Evolutionary conservation across 2,797 vertebrate species (phyloP), one percentile per base, ranked within the genome.

Genomic region (Dermochelys coriacea): DNA sequence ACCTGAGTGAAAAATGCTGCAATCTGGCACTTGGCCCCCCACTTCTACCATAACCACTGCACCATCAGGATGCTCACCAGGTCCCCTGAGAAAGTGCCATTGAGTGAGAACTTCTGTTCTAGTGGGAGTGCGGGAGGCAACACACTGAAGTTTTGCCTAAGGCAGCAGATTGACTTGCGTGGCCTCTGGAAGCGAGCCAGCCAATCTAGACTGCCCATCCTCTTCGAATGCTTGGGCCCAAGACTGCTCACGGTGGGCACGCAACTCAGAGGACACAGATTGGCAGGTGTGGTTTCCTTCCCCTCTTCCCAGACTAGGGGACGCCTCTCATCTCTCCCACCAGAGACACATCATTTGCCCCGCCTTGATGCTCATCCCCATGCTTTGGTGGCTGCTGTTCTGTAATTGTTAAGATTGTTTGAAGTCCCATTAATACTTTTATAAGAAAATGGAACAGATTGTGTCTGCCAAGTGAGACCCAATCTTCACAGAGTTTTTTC

Each of bases 401-500:
- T 55, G 68, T 81, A 81, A 85, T 31, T 49, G 55, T 75, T 85
- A 85, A 82, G 81, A 50, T 64, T 31, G 61, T 85, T 50, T 81
- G 82, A 88, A 92, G 82, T 54, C 29, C 78, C 87, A 82, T 95
- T 97, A 94, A 88, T 91, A 95, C 80, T 94, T 93, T 91, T 88
- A 83, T 90, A 95, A 96, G 94, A 96, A 95, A 95, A 68, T 85
- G 51, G 91, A 97, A 93, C 92, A 94, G 95, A 96, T 92, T 93
- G 86, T 64, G 90, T 87, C 91, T 97, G 90, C 92, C 75, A 93
- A 94, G 95, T 86, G 91, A 96, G 95, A 92, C 91, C 91, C 84
- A 89, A 54, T 82, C 86, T 93, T 96, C 90, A 19, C 47, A 92
- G 95, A 80, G 82, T 82, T 85, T 80, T 31, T 88, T 37, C 94